phyloP scores from a whole-genome alignment of 2,888 invertebrate species.

The Hipparchia sbordonii region DNA sequence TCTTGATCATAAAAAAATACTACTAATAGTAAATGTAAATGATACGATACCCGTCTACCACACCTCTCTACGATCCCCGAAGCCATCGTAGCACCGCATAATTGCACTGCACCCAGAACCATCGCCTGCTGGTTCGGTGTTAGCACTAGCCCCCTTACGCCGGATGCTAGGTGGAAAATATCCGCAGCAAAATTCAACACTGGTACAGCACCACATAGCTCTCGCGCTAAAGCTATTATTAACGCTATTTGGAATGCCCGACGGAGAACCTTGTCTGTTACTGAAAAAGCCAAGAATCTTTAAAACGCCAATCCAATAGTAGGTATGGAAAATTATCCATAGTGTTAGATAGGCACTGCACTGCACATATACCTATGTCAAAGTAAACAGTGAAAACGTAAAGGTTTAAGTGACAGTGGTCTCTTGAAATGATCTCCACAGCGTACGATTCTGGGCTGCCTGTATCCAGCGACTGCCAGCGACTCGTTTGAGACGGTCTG shows the following conservation, averaged over 20 bases:
- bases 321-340: too few relatives aligned
- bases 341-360: neutral
- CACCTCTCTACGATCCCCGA: slow-evolving; percentile 47
- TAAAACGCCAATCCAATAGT: neutral
- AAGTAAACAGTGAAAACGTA: neutral
- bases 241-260: slow-evolving; percentile 48
- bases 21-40: too few relatives aligned
- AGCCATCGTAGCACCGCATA: slow-evolving; percentile 44
- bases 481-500: too few relatives aligned
- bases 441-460: too few relatives aligned
- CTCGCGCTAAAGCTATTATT: slow-evolving; percentile 44
- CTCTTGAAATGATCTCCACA: too few relatives aligned
- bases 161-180: slow-evolving; percentile 45
- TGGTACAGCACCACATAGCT: slow-evolving; percentile 50
- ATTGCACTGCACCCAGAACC: slow-evolving; percentile 45
- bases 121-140: slow-evolving; percentile 49
- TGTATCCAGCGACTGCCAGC: too few relatives aligned
- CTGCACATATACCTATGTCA: neutral
- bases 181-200: slow-evolving; percentile 49
- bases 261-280: slow-evolving; percentile 44
- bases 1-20: too few relatives aligned
- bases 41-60: slow-evolving; percentile 44
- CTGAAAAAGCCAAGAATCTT: slow-evolving; percentile 30
- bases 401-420: too few relatives aligned
- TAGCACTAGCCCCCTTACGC: slow-evolving; percentile 39